phyloP scores from a whole-genome alignment of 2,113 vertebrate species.

The Nymphicus hollandicus region DNA sequence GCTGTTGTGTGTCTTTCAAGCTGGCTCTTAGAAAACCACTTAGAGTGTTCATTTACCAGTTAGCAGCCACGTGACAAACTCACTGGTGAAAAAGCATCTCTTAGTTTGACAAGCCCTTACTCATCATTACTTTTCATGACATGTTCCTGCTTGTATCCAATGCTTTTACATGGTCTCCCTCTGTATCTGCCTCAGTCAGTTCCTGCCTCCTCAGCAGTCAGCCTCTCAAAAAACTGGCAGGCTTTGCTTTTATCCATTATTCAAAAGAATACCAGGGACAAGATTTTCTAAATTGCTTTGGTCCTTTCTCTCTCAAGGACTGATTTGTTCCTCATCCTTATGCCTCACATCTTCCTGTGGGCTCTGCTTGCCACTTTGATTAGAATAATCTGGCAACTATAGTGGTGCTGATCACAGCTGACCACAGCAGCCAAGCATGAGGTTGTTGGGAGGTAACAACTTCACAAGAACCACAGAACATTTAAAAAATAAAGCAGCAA shows the following conservation, averaged over 20 bases:
- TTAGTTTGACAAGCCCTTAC: background rate
- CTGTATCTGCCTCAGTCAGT: background rate
- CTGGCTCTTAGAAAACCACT: background rate
- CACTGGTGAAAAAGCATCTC: background rate
- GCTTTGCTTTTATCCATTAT: background rate
- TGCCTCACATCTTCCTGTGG: background rate
- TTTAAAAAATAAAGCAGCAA: background rate
- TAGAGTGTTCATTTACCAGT: background rate
- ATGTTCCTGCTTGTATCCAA: fast-evolving
- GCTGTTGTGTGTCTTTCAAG: background rate
- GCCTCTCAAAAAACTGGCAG: background rate
- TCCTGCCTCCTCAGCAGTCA: background rate
- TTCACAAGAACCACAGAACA: background rate
- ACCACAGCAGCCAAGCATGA: background rate
- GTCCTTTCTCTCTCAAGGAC: background rate
- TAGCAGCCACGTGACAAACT: background rate
- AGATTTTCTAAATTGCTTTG: background rate
- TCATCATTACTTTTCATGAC: background rate
- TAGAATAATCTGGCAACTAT: background rate
- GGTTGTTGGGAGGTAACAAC: background rate
- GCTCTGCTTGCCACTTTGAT: background rate
- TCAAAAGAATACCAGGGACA: background rate
- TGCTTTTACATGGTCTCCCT: background rate
- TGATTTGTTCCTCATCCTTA: background rate
- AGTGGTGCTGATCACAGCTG: background rate